Conservation (phyloP, 2,113 vertebrate species). For the Tachuris rubrigastra region DNA sequence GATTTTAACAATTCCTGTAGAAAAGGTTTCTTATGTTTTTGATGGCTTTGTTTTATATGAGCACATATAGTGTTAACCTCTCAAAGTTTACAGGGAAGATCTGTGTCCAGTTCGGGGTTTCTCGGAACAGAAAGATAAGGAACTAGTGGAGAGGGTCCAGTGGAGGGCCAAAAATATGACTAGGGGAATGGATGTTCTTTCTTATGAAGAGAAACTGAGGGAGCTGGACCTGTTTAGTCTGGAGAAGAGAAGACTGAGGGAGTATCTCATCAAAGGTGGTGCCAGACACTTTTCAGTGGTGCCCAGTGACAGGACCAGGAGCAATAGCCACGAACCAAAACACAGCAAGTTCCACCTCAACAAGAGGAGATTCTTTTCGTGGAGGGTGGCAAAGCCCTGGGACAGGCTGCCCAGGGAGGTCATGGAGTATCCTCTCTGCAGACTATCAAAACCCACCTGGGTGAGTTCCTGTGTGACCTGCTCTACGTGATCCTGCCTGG, state of each 20-base stretch:
- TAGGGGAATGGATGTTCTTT: not conserved
- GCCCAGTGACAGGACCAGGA: accelerated
- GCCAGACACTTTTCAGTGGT: not conserved
- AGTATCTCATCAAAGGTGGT: too few species aligned
- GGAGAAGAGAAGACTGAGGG: not conserved
- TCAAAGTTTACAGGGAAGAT: not conserved
- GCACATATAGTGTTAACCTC: not conserved
- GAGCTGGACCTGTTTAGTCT: not conserved
- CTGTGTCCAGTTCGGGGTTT: not conserved
- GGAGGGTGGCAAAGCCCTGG: not conserved
- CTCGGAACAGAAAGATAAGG: not conserved
- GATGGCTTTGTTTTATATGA: not conserved
- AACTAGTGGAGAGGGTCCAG: not conserved
- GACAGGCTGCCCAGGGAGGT: not conserved
- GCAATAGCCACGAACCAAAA: not conserved
- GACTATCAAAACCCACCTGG: not conserved
- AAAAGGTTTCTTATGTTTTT: not conserved
- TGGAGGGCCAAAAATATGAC: accelerated
- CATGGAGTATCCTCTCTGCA: not conserved
- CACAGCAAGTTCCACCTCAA: not conserved
- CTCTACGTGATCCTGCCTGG: not conserved
- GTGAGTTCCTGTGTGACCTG: not conserved
- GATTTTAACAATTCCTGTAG: not conserved
- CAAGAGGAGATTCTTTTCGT: not conserved
- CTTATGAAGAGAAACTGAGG: not conserved